Evolutionary conservation across 1,140 invertebrate genomes (phyloP), one percentile per base, ranked within the genome.

Genomic region (Acromyrmex echinatior): DNA sequence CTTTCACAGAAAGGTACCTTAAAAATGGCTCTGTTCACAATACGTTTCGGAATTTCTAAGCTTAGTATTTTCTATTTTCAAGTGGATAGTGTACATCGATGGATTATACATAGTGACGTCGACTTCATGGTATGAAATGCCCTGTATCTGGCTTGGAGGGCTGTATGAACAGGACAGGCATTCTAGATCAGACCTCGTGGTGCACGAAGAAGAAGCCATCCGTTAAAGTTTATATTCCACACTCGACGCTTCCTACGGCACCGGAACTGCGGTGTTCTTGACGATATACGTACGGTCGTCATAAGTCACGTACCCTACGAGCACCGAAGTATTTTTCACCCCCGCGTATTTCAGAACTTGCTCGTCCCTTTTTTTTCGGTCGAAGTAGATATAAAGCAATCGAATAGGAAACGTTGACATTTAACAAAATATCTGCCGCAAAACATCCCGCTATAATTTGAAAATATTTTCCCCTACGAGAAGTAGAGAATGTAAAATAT

Each of bases 151-250:
- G 39, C 18, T 45, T 62, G 70, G 80, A 73, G 45, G 80, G 18
- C 70, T 49, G 39, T 35, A 51, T 16, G 80, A 73, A 76, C 80
- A 49, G 62, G 60, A 86, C 76, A 35, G 63, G 76, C 81, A 39
- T 88, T 71, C 76, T 88, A 88, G 88, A 87, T 90, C 86, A 89
- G 88, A 73, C 51, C 56, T 80, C 35, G n/a, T 21, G 62, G 53
- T n/a, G 28, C 45, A 49, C 68, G 51, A 62, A 28, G 74, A 90
- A 90, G 89, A 87, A 87, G 79, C 79, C 86, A 87, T 90, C 89
- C 89, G 89, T 90, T 90, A 90, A 90, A 90, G 78, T 90, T 90
- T 90, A 90, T 90, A 90, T 90, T 90, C 89, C 73, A 84, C 88
- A 84, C 88, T 90, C 88, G 89, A 82, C 66, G 88, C 88, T 87